Percentiles rank a stretch among this genome's conserved stretches.
phyloP scores from a whole-genome alignment of 30 jellyfish, hydroid and myxozoan species.

The Mastigias papua region DNA sequence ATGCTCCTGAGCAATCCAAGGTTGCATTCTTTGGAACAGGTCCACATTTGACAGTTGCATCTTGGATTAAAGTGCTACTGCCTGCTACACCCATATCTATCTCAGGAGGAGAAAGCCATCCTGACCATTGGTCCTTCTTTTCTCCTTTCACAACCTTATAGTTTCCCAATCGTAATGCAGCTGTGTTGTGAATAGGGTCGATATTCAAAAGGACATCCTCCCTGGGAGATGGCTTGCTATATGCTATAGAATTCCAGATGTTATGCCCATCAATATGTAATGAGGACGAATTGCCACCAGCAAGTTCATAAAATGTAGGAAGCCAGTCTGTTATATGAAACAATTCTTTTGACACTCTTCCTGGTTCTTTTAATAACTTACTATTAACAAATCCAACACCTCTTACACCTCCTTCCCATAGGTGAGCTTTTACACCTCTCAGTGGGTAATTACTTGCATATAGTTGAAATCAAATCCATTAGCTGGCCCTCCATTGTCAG shows the following conservation, averaged over 20 bases:
- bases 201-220: slow-evolving; percentile 81
- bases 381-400: slow-evolving; percentile 90
- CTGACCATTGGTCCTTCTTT: slow-evolving; percentile 74
- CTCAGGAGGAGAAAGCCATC: slow-evolving; percentile 95
- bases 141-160: slow-evolving; percentile 76
- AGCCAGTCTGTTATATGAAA: slow-evolving; percentile 94
- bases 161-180: slow-evolving; percentile 91
- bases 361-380: slow-evolving; percentile 76
- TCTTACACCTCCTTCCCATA: slow-evolving; percentile 98
- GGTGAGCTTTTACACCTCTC: slow-evolving; percentile 90
- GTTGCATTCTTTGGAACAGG: slow-evolving; percentile 72
- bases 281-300: slow-evolving; percentile 73
- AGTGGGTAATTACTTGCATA: slow-evolving; percentile 89
- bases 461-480: slow-evolving; percentile 93
- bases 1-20: slow-evolving; percentile 63
- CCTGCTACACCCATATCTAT: not conserved
- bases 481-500: slow-evolving; percentile 99
- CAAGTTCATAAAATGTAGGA: slow-evolving; percentile 84
- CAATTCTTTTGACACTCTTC: slow-evolving; percentile 81
- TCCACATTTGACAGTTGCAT: slow-evolving; percentile 76
- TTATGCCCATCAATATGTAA: slow-evolving; percentile 75
- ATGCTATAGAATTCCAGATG: slow-evolving; percentile 72
- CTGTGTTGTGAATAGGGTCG: slow-evolving; percentile 80
- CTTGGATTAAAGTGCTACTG: not conserved
- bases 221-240: slow-evolving; percentile 72